Base-by-base conservation (phyloP, 2,888 invertebrate genomes). In the Agonum fuliginosum region DNA sequence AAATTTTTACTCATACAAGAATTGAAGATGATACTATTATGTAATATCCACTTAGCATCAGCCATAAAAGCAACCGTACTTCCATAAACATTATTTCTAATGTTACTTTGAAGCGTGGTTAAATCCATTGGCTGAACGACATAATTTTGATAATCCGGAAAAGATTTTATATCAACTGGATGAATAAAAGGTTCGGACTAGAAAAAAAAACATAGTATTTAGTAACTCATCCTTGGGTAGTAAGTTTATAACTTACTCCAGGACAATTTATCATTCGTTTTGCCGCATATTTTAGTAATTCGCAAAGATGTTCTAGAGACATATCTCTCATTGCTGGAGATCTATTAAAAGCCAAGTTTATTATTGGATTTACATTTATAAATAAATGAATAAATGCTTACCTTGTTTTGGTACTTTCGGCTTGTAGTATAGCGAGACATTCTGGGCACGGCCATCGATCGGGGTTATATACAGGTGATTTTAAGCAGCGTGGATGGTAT, bases 41-140 rank as follows among this genome's bases (percentile, higher is more conserved):
- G 98, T 70, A 95, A 89, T 83, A 98, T 94, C 97, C 97, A 98
- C 85, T 96, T 96, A 5, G 93, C 92, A 86, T 98, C 98, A 0
- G 95, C 93, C 75, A 95, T 88, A 86, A 98, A 97, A 1, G 95
- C 95, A 83, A 96, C 96, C 0, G 96, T 94, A 84, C 94, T 95
- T 10, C 94, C 94, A 86, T 97, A 98, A 20, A 90, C 84, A 70
- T 93, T 93, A 67, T 91, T 89, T 71, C 89, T 89, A 65, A 97
- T 94, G 85, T 96, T 95, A 75, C 91, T 88, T 83, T 94, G 93
- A 82, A 98, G 88, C 10, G 91, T 89, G 12, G 90, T 88, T 46
- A 98, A 89, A 84, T 96, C 95, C 92, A 98, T 96, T 0, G 97
- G 97, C 84, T 95, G 93, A 1, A 95, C 91, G 46, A 98, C 92